Conservation (phyloP, 2,797 vertebrate genomes). For the Melanotaenia parkinsoni region DNA sequence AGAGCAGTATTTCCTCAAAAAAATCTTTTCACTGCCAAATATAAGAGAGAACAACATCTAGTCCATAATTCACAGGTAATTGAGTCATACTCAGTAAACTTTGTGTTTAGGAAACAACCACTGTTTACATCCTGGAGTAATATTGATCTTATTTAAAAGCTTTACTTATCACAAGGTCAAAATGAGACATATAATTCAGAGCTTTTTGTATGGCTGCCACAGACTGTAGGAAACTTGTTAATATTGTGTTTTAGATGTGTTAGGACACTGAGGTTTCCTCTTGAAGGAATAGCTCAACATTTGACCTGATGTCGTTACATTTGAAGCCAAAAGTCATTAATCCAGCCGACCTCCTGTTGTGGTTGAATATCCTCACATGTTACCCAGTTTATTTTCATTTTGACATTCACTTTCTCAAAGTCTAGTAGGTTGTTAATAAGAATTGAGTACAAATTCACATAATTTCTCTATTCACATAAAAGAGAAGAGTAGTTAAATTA, state of each 20-base stretch:
- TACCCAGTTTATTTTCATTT: conserved; percentile 1
- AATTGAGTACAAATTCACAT: not conserved
- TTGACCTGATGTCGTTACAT: not conserved
- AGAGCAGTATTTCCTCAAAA: conserved; percentile 55
- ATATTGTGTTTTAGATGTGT: conserved; percentile 32
- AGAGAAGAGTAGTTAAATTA: conserved; percentile 3
- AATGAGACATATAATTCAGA: conserved; percentile 64
- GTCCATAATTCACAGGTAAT: conserved; percentile 1
- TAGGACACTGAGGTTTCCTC: conserved; percentile 14
- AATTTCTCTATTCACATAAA: not conserved
- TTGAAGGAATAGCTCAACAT: no score
- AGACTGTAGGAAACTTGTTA: conserved; percentile 40
- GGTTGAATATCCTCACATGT: conserved; percentile 36
- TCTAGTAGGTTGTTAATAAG: not conserved
- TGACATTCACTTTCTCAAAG: not conserved
- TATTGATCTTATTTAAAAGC: not conserved
- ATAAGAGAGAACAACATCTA: not conserved
- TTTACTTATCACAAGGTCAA: conserved; percentile 35
- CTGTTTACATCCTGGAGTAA: not conserved
- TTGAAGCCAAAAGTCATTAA: conserved; percentile 35
- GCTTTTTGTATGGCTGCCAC: conserved; percentile 66
- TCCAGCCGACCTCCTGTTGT: conserved; percentile 30
- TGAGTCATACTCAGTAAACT: not conserved
- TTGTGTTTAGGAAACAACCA: not conserved
- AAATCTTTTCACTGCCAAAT: not conserved